Evolutionary conservation across 2,888 invertebrate genomes (phyloP).

Genomic region (Camptogramma bilineatum): DNA sequence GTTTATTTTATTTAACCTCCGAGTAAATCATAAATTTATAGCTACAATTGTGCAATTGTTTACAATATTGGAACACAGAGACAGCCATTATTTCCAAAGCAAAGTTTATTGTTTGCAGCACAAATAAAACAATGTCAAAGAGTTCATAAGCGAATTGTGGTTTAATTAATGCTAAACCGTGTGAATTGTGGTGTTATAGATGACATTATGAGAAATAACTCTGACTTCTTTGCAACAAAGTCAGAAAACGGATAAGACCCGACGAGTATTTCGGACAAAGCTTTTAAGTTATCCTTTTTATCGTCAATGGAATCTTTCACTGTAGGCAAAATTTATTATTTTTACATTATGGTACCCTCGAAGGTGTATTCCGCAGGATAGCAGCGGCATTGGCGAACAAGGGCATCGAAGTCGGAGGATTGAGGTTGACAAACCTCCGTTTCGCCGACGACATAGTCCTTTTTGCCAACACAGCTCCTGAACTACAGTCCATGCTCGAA

Average conservation of each 20-base stretch:
- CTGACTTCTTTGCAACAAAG: not conserved
- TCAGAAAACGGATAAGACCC: not conserved
- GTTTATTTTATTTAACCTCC: slow-evolving; percentile 35
- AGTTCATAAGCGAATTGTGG: slow-evolving; percentile 3
- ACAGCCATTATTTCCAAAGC: slow-evolving; percentile 3
- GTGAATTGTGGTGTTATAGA: slow-evolving; percentile 15
- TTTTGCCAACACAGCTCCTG: too few relatives aligned
- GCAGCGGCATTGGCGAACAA: too few relatives aligned
- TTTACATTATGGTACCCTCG: too few relatives aligned
- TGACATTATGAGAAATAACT: not conserved
- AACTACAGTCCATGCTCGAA: too few relatives aligned
- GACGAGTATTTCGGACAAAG: not conserved
- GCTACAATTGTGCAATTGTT: slow-evolving; percentile 25
- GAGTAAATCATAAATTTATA: slow-evolving; percentile 28
- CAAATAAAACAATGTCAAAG: slow-evolving; percentile 14
- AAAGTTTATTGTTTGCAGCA: not conserved
- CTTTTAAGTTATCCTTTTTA: not conserved
- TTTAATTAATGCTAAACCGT: slow-evolving; percentile 22
- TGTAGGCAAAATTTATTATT: too few relatives aligned
- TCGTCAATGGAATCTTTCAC: too few relatives aligned
- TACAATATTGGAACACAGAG: slow-evolving; percentile 20
- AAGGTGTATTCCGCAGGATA: too few relatives aligned
- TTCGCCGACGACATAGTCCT: too few relatives aligned
- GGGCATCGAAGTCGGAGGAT: too few relatives aligned
- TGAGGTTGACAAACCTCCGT: too few relatives aligned